Evolutionary conservation across 2,888 invertebrate genomes (phyloP).

Genomic region (Zygaena filipendulae): DNA sequence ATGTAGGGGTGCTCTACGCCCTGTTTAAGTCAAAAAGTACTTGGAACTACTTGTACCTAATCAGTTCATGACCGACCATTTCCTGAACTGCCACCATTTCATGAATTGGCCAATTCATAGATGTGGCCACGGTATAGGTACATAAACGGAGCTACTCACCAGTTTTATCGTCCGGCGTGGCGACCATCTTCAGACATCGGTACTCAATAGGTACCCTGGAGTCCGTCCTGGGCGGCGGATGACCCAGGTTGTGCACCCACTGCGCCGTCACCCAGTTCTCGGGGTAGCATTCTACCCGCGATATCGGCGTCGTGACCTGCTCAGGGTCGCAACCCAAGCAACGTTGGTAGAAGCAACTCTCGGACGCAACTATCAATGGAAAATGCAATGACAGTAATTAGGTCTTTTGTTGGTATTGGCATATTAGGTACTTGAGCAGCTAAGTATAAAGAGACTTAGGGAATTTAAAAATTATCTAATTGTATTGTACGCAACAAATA

Average conservation of each 20-base stretch:
- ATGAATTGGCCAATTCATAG: too few relatives aligned
- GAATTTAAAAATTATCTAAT: too few relatives aligned
- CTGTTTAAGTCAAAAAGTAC: too few relatives aligned
- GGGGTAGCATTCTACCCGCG: slow-evolving; percentile 37
- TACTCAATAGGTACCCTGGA: slow-evolving; percentile 48
- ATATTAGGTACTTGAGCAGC: too few relatives aligned
- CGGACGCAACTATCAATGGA: slow-evolving; percentile 31
- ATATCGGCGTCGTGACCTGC: slow-evolving; percentile 30
- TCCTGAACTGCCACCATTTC: too few relatives aligned
- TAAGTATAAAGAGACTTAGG: slow-evolving; percentile 3
- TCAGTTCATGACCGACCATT: too few relatives aligned
- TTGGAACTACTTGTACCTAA: too few relatives aligned
- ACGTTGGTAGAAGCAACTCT: slow-evolving; percentile 47
- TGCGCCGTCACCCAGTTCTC: slow-evolving; percentile 49
- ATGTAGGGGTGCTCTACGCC: too few relatives aligned
- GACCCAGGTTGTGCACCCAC: slow-evolving; percentile 53
- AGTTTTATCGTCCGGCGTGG: slow-evolving; percentile 54
- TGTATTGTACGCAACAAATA: too few relatives aligned
- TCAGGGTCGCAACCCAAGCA: slow-evolving; percentile 49
- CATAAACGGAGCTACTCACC: too few relatives aligned
- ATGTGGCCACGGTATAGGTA: too few relatives aligned
- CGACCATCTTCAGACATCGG: slow-evolving; percentile 54
- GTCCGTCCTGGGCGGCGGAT: slow-evolving; percentile 49
- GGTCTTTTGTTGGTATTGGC: too few relatives aligned
- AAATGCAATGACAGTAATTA: neutral